Evolutionary conservation across 1,140 invertebrate genomes (phyloP).

Genomic region (Coelopa frigida): DNA sequence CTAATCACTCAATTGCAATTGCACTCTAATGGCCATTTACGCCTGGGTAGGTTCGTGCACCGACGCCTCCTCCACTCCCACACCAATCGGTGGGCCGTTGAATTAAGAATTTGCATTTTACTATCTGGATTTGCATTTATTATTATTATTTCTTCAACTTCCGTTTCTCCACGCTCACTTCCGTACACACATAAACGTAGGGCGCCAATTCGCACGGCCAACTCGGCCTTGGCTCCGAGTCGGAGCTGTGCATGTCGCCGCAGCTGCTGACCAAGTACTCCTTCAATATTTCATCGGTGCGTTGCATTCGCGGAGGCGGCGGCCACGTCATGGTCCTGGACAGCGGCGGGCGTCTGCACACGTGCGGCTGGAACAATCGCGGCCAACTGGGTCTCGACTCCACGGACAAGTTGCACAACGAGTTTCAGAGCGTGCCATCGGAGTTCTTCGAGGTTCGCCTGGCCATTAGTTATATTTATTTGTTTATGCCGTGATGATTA

Average conservation of each 20-base stretch:
- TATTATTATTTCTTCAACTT: no score
- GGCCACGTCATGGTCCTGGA: conserved; percentile 66
- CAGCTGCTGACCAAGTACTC: conserved; percentile 49
- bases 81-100: no score
- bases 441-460: conserved; percentile 28
- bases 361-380: conserved; percentile 82
- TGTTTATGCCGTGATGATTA: no score
- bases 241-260: conserved; percentile 59
- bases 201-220: conserved; percentile 82
- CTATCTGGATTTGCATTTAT: no score
- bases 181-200: no score
- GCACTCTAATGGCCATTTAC: conserved; percentile 14
- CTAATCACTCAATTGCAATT: no score
- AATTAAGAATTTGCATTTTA: no score
- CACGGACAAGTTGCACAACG: conserved; percentile 26
- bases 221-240: conserved; percentile 58
- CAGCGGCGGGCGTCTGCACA: conserved; percentile 59
- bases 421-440: conserved; percentile 29
- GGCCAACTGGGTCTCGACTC: conserved; percentile 63
- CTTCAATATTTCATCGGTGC: conserved; percentile 47
- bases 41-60: conserved; percentile 18
- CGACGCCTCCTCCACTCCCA: no score
- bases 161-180: no score
- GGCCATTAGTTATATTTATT: conserved; percentile 14
- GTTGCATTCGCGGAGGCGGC: conserved; percentile 63